A percentile compares a stretch with the other conserved stretches of the same genome.
phyloP scores from a whole-genome alignment of 2,888 invertebrate genomes.

The Watsonalla binaria region DNA sequence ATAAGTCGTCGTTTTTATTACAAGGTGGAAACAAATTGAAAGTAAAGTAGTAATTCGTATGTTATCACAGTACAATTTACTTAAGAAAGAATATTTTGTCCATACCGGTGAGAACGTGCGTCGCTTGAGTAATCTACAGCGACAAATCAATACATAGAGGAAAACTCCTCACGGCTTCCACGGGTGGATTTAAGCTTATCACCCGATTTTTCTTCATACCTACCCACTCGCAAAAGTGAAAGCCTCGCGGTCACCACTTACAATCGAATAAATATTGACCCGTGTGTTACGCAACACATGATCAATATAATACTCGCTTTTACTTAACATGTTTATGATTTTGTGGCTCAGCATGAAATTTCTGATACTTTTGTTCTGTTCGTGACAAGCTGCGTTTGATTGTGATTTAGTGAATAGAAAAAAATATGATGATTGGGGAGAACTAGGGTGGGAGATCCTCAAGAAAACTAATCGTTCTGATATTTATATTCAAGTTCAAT shows the following conservation, averaged over 20 bases:
- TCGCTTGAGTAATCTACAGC: too few species aligned
- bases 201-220: slow-evolving; percentile 48
- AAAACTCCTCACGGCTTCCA: slow-evolving; percentile 29
- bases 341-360: neutral
- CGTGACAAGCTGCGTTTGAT: neutral
- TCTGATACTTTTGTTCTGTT: neutral
- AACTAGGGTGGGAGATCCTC: too few species aligned
- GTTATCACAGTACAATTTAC: too few species aligned
- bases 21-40: too few species aligned
- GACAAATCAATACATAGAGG: slow-evolving; percentile 4
- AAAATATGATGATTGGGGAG: too few species aligned
- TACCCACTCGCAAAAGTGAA: slow-evolving; percentile 60
- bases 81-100: too few species aligned
- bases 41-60: too few species aligned
- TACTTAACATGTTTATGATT: slow-evolving; percentile 17
- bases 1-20: too few species aligned
- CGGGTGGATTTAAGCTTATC: slow-evolving; percentile 36
- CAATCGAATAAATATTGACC: slow-evolving; percentile 72
- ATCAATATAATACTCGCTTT: slow-evolving; percentile 47
- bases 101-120: too few species aligned
- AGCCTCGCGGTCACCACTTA: slow-evolving; percentile 55
- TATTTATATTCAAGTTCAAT: too few species aligned
- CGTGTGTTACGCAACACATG: slow-evolving; percentile 53
- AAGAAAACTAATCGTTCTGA: too few species aligned
- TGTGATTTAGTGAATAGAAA: too few species aligned